These are phyloP conservation scores for Porphyrio hochstetteri DNA, from an alignment of 2,113 vertebrate genomes.

Conservation along the genomic window DNA sequence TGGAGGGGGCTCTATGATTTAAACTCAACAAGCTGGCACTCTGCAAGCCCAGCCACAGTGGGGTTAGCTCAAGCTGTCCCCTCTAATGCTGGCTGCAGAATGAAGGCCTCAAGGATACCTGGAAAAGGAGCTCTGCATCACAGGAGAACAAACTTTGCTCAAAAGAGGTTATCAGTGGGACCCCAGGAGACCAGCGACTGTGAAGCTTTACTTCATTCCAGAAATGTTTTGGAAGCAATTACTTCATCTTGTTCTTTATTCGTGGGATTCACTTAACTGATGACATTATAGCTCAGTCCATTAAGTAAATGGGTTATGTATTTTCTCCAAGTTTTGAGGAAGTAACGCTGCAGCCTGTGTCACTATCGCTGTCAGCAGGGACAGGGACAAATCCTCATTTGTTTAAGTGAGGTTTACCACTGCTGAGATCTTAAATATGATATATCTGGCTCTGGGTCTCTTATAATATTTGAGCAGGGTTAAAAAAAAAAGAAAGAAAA, in stretches of 20 bases:
- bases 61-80: background rate
- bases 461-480: background rate
- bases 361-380: background rate
- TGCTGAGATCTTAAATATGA: background rate
- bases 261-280: slow-evolving; percentile 54
- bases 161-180: slow-evolving; percentile 15
- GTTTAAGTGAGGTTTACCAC: slow-evolving; percentile 30
- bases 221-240: slow-evolving; percentile 71
- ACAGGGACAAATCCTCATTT: background rate
- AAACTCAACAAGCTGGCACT: background rate
- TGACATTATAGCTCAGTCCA: slow-evolving; percentile 67
- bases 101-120: background rate
- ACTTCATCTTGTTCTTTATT: slow-evolving; percentile 68
- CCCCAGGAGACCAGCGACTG: slow-evolving; percentile 54
- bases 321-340: slow-evolving; percentile 63
- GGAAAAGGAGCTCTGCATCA: background rate
- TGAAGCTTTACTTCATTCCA: slow-evolving; percentile 58
- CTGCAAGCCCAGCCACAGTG: background rate
- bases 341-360: slow-evolving; percentile 1
- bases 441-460: slow-evolving; percentile 20
- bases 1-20: background rate
- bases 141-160: slow-evolving; percentile 8
- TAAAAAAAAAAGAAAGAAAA: background rate
- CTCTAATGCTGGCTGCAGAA: background rate
- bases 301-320: slow-evolving; percentile 67